These are phyloP conservation scores for Corbicula japonica DNA, from an alignment of 2,888 invertebrate species.

Conservation along the genomic window DNA sequence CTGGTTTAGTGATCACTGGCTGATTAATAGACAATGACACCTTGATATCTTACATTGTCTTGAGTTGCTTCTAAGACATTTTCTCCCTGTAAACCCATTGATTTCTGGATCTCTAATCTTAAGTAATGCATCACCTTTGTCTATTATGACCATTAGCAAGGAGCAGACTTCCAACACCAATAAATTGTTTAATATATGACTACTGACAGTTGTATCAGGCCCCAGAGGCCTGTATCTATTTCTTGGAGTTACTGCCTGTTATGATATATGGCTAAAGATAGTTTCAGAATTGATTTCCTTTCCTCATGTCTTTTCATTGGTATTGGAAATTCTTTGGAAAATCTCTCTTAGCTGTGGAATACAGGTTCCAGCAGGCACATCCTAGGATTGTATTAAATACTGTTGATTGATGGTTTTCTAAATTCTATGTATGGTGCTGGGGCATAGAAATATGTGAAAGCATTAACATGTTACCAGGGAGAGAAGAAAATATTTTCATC, in stretches of 20 bases:
- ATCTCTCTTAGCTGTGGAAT: constrained; percentile 25
- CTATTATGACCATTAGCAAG: too few relatives aligned
- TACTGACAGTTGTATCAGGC: constrained; percentile 35
- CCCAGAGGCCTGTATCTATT: constrained; percentile 11
- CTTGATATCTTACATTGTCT: too few relatives aligned
- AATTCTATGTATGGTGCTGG: constrained; percentile 34
- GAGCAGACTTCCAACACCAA: too few relatives aligned
- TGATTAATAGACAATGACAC: too few relatives aligned
- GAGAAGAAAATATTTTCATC: too few relatives aligned
- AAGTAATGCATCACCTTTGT: too few relatives aligned
- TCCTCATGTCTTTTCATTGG: constrained; percentile 14
- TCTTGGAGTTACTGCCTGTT: constrained; percentile 25
- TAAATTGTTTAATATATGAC: constrained; percentile 41
- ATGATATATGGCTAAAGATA: constrained; percentile 32
- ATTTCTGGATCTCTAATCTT: too few relatives aligned
- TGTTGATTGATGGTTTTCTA: constrained; percentile 39
- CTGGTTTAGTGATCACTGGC: too few relatives aligned
- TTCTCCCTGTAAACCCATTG: too few relatives aligned
- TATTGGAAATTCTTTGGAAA: constrained; percentile 32
- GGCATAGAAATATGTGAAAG: too few relatives aligned
- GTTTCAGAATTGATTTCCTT: constrained; percentile 27
- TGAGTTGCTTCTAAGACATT: too few relatives aligned
- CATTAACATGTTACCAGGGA: too few relatives aligned
- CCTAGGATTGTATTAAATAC: constrained; percentile 35
- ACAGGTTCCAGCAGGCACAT: constrained; percentile 15